Percentiles rank a stretch among this genome's conserved stretches.
Evolutionary conservation across 2,888 invertebrate genomes (phyloP).

Genomic region (Tricholauxania praeusta): DNA sequence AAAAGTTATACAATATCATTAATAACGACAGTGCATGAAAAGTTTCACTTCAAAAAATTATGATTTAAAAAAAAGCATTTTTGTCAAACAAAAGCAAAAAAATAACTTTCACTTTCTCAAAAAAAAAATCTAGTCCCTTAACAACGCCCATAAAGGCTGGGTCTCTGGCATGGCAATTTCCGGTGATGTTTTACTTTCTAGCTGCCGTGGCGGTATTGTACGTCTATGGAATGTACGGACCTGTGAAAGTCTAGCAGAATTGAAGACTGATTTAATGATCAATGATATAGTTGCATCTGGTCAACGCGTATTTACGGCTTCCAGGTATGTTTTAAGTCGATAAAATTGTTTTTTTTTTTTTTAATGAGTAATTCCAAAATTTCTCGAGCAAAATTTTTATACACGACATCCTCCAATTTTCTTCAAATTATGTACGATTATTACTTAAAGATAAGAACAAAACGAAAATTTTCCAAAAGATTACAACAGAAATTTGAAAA

Average conservation of each 20-base stretch:
- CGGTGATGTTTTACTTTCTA: conserved; percentile 75
- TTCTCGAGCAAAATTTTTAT: too few species aligned
- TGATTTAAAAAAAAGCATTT: neutral
- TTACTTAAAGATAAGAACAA: too few species aligned
- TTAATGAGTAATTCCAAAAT: neutral
- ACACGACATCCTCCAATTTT: too few species aligned
- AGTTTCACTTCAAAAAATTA: too few species aligned
- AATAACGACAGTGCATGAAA: too few species aligned
- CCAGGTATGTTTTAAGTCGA: conserved; percentile 74
- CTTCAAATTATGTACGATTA: too few species aligned
- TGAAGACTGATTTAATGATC: conserved; percentile 77
- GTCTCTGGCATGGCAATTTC: conserved; percentile 79
- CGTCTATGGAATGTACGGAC: conserved; percentile 81
- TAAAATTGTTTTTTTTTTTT: neutral
- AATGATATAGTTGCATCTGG: conserved; percentile 77
- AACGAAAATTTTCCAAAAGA: too few species aligned
- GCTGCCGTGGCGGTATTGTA: conserved; percentile 81
- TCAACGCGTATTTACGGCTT: conserved; percentile 81
- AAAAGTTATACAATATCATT: too few species aligned
- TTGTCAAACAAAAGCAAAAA: neutral
- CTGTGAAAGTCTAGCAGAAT: conserved; percentile 75
- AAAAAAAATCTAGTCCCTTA: conserved; percentile 71
- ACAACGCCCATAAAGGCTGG: conserved; percentile 91
- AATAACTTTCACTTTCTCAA: neutral
- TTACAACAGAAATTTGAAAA: too few species aligned